Base-by-base conservation (phyloP, 2,113 vertebrate species). In the Syngnathoides biaculeatus region DNA sequence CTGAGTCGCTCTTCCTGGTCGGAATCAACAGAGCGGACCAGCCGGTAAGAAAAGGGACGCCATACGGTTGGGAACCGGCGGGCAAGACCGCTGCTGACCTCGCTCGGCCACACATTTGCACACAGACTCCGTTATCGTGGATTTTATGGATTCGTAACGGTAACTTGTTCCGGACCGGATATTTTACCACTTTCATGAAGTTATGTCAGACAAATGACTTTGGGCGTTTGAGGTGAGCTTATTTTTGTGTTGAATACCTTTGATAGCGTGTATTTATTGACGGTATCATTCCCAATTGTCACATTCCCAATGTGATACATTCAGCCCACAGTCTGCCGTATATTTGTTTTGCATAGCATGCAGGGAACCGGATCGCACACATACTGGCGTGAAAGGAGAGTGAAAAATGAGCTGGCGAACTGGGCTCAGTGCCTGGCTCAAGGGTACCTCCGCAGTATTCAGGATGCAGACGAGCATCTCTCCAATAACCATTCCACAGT, bases 11-110 rank as follows among this genome's bases (percentile, higher is more conserved):
- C 50, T 99, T 99, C 85, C 93, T 99, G 79, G 95, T 96, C 0
- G 97, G 97, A 40, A 99, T 99, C 90, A 98, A 99, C 86, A 91
- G 95, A 27, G 95, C 97, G 0, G 96, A 99, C 79, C 96, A 98
- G 85, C 96, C 97, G 71, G 97, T 98, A 90, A 94, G 94, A 74
- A 24, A 90, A 94, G 94, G 76, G 12, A 42, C n/a, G n/a, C 9
- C 17, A 10, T 50, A 53, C 56, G 43, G 39, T 20, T 20, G 6
- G 39, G 12, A 24, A 39, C 17, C 3, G 11, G 58, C 58, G n/a
- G 22, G 24, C 1, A 50, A 50, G 47, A 50, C 19, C 47, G n/a
- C 11, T 52, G 20, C 20, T 52, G 20, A 9, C 48, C 3, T n/a
- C n/a, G 48, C 48, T 9, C n/a, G n/a, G n/a, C n/a, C n/a, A 50